Conservation (phyloP, 2,113 vertebrate genomes). For the Empidonax traillii region DNA sequence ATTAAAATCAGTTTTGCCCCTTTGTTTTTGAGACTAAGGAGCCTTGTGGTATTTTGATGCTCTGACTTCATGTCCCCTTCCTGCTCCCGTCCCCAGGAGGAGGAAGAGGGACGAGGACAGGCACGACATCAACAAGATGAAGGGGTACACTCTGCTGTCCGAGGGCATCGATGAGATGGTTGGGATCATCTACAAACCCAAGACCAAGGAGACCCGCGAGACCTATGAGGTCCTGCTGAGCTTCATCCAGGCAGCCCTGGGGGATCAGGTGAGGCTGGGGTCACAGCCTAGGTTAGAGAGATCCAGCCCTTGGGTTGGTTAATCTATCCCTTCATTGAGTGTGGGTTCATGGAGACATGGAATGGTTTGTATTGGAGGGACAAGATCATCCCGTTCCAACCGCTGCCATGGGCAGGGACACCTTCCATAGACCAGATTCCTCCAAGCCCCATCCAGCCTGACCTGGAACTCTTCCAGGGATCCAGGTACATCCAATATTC, state of each 20-base stretch:
- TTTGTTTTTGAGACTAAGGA: not conserved
- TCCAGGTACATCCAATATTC: not conserved
- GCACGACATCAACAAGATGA: conserved; percentile 98
- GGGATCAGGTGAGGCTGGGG: conserved; percentile 87
- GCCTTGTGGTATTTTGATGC: not conserved
- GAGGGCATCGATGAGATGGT: conserved; percentile 99
- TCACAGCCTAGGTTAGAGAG: not conserved
- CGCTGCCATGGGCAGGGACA: not conserved
- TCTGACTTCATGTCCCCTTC: not conserved
- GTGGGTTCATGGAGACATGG: not conserved
- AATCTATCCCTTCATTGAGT: accelerated
- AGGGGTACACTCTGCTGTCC: conserved; percentile 92
- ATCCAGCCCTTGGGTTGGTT: too few species aligned
- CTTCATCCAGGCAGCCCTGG: conserved; percentile 97
- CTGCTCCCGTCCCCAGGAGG: conserved; percentile 71
- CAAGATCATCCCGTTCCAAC: not conserved
- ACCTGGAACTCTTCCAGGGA: not conserved
- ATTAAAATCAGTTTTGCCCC: not conserved
- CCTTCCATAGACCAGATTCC: not conserved
- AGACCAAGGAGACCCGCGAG: conserved; percentile 96
- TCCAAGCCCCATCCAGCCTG: not conserved
- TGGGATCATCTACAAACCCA: conserved; percentile 97
- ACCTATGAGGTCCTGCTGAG: conserved; percentile 96
- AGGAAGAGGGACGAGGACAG: conserved; percentile 94
- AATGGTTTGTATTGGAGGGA: not conserved